phyloP scores from a whole-genome alignment of 2,113 vertebrate genomes.

The Ptychochromis oligacanthus region DNA sequence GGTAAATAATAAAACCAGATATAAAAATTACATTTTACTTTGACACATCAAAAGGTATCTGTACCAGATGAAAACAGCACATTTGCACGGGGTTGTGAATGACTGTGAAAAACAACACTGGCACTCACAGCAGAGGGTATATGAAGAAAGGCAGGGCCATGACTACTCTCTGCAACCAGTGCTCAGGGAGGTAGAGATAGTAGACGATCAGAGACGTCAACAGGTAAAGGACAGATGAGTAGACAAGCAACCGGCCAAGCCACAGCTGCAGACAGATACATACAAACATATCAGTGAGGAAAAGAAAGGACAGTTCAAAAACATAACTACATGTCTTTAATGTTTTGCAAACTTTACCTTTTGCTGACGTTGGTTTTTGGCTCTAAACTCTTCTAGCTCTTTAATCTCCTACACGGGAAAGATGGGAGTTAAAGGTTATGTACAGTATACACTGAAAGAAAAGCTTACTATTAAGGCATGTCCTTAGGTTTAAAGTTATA shows the following conservation, averaged over 20 bases:
- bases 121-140: conserved; percentile 94
- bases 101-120: neutral
- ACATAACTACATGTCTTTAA: too few species aligned
- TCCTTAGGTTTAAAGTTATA: neutral
- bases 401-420: conserved; percentile 93
- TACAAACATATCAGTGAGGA: too few species aligned
- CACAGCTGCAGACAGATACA: too few species aligned
- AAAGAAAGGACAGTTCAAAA: too few species aligned
- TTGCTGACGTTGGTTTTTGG: conserved; percentile 94
- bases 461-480: neutral
- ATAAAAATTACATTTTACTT: neutral
- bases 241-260: conserved; percentile 92
- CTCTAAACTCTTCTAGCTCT: conserved; percentile 91
- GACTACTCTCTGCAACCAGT: conserved; percentile 85
- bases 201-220: conserved; percentile 88
- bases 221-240: conserved; percentile 91
- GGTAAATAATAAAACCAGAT: neutral
- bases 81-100: neutral
- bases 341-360: too few species aligned
- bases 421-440: neutral
- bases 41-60: neutral
- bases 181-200: conserved; percentile 92
- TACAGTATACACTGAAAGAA: neutral
- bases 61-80: neutral
- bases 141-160: conserved; percentile 94